Base-by-base conservation (phyloP, 2,113 vertebrate species). In the Apteryx owenii region DNA sequence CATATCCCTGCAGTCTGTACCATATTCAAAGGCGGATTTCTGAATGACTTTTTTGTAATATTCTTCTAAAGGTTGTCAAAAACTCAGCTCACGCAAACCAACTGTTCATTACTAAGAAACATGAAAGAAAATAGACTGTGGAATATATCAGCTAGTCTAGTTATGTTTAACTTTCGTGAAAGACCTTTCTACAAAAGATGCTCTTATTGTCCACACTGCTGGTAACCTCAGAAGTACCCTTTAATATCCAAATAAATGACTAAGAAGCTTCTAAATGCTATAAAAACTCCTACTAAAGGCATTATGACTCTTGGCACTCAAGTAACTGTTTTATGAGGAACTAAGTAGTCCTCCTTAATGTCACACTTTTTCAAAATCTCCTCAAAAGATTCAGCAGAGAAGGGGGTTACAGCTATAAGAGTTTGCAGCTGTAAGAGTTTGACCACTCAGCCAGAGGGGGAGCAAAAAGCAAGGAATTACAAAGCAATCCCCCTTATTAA, bases 11-110 rank as follows among this genome's bases (percentile, higher is more conserved):
- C 21, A 89, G 78, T 54, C 53, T 46, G 31, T n/a, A 46, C 46
- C 31, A 60, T 56, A 84, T 66, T 94, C 44, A 65, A 68, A 88
- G 16, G 46, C 28, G 23, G 28, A 31, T n/a, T 82, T 88, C 72
- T 36, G 44, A 91, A 65, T 23, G 17, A 82, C 78, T 95, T 66
- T 78, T 93, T 69, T 53, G 31, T 71, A 85, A 58, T 77, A 66
- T 17, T 70, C 48, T 82, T 94, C 88, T 77, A 79, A 95, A 95
- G 79, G 76, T 12, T 96, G 68, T 85, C 40, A 80, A 69, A 93
- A 91, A 28, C 62, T 65, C 40, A 82, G 40, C 44, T 86, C 58
- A 53, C 62, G 75, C 46, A 56, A 90, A 56, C 38, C 83, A 95
- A 66, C 54, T 2, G 0, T 72, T 90, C 46, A 50, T 53, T 92